Evolutionary conservation across 2,797 vertebrate species (phyloP), one percentile per base, ranked within the genome.

Genomic region (Crax fasciolata): DNA sequence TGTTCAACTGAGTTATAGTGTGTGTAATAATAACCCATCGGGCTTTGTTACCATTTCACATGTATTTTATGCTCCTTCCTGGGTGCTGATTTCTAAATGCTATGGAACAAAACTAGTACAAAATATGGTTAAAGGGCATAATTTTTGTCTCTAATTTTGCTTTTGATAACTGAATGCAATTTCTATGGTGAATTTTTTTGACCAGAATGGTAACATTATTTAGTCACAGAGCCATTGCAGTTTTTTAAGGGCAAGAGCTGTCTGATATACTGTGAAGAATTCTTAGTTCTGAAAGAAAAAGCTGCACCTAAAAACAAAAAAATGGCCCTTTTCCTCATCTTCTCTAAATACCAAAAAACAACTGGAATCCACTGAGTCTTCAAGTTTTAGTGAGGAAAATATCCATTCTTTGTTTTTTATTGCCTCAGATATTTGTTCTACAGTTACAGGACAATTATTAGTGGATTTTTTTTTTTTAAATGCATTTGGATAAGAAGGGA

Each of bases 401-500:
- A 84, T 68, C 27, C 24, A 76, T 90, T 81, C 10, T 8, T 66
- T 55, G 3, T 23, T 59, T 84, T 77, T 94, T 84, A 76, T 94
- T 92, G 7, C 49, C 76, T 87, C n/a, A 61, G 48, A 25, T 93
- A 71, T 82, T 92, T 96, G 35, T 95, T 74, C 54, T 84, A 48
- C 24, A 71, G 5, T 38, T 55, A 58, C 8, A 66, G 41, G 23
- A 59, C 82, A 90, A 67, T 30, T 49, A 49, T 76, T 73, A 73
- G 5, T 55, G 77, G 58, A 84, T 55, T 73, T 88, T 20, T 90
- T 49, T 76, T 23, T 49, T 57, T 28, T 35, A 35, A 54, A 86
- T 76, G 5, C 0, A 27, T 92, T 89, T 87, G 59, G 13, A 79
- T 79, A 43, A 57, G 32, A 89, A 84, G 35, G 23, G 11, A 77